Evolutionary conservation across 2,888 invertebrate genomes (phyloP).

Genomic region (Smittia sp.): DNA sequence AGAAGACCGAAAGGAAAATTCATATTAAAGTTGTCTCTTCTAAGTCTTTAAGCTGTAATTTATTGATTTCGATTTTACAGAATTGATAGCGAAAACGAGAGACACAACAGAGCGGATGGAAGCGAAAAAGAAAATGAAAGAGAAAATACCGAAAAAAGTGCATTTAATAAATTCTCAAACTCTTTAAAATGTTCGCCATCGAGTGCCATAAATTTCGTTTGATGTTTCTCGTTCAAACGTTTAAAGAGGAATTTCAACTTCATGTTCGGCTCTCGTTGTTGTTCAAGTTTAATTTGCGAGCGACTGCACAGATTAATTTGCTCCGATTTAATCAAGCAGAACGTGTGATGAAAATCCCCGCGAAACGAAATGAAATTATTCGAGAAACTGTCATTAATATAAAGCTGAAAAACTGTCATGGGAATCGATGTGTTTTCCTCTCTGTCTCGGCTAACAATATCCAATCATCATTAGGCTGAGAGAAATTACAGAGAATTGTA

Average conservation of each 20-base stretch:
- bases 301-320: conserved; percentile 7
- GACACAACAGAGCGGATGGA: background rate
- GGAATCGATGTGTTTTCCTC: background rate
- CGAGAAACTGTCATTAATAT: background rate
- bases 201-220: conserved; percentile 39
- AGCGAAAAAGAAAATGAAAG: conserved; percentile 32
- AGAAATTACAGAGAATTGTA: conserved; percentile 23
- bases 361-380: background rate
- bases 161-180: conserved; percentile 40
- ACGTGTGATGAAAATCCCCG: background rate
- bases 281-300: conserved; percentile 14
- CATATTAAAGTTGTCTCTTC: conserved; percentile 41
- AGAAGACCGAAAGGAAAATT: conserved; percentile 24
- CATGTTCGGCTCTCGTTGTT: conserved; percentile 5
- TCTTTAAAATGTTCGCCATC: conserved; percentile 27
- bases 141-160: conserved; percentile 38
- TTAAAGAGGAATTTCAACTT: conserved; percentile 22
- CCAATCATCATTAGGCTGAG: conserved; percentile 37
- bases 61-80: conserved; percentile 40
- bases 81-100: conserved; percentile 38
- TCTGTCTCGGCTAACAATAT: conserved; percentile 18
- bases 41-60: conserved; percentile 41
- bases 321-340: background rate
- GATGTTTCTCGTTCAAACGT: conserved; percentile 18
- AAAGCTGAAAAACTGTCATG: conserved; percentile 21